These are phyloP conservation scores for Scopus umbretta DNA, from an alignment of 2,113 vertebrate genomes.

Conservation along the genomic window DNA sequence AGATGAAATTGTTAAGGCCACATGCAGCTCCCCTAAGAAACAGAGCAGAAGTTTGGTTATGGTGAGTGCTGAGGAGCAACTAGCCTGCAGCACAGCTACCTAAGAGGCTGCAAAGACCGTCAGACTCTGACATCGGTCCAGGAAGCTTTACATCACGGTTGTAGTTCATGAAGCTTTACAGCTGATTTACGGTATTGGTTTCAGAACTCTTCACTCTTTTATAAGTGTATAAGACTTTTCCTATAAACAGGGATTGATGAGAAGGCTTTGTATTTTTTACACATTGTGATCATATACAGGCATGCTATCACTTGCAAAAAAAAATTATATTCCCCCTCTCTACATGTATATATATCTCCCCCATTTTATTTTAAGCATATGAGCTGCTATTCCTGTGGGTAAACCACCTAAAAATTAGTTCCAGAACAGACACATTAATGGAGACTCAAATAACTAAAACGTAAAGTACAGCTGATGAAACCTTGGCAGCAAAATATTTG, in stretches of 20 bases:
- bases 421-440: slow-evolving; percentile 35
- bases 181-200: neutral
- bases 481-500: slow-evolving; percentile 7
- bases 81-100: neutral
- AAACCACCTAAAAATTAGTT: slow-evolving; percentile 55
- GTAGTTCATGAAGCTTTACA: neutral
- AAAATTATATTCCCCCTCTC: neutral
- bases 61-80: neutral
- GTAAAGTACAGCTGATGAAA: slow-evolving; percentile 17
- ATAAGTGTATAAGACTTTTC: neutral
- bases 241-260: neutral
- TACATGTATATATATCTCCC: neutral
- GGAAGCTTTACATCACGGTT: neutral
- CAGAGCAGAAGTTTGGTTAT: neutral
- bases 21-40: neutral
- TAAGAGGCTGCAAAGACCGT: neutral
- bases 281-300: neutral
- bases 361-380: slow-evolving; percentile 50
- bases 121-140: neutral
- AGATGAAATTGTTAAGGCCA: neutral
- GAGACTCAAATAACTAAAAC: neutral
- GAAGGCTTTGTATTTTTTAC: neutral
- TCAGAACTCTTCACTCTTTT: neutral
- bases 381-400: slow-evolving; percentile 33
- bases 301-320: neutral